A percentile compares a stretch with the other conserved stretches of the same genome.
These are phyloP conservation scores for Sarcophaga caerulescens DNA, from an alignment of 2,888 invertebrate genomes.

Conservation along the genomic window DNA sequence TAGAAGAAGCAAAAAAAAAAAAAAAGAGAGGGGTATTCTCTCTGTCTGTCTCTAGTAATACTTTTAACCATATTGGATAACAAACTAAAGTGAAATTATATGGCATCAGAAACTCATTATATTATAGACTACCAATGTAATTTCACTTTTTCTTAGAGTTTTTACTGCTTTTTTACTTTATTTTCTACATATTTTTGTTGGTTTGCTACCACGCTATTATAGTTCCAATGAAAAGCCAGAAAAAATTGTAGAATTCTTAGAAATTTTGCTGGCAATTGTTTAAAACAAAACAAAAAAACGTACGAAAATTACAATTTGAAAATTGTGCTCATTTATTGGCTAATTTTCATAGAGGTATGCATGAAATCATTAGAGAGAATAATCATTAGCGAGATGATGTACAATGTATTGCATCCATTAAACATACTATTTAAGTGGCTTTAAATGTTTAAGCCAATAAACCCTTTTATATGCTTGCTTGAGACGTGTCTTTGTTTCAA, in stretches of 20 bases:
- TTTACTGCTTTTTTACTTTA: not conserved
- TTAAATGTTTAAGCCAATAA: too few species aligned
- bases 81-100: constrained; percentile 61
- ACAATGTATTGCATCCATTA: too few species aligned
- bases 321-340: not conserved
- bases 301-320: not conserved
- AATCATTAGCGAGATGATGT: too few species aligned
- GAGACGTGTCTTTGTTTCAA: too few species aligned
- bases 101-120: constrained; percentile 59
- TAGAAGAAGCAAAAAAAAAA: not conserved
- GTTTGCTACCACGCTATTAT: constrained; percentile 12
- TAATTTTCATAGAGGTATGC: not conserved
- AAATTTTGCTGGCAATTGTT: not conserved
- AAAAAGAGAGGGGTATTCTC: too few species aligned
- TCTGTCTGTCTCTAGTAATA: not conserved
- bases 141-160: constrained; percentile 60
- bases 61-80: constrained; percentile 47
- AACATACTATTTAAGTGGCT: too few species aligned
- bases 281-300: too few species aligned
- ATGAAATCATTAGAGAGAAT: not conserved
- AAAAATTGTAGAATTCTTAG: not conserved
- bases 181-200: not conserved
- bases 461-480: too few species aligned
- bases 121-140: constrained; percentile 57
- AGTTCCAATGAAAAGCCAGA: not conserved